phyloP scores from a whole-genome alignment of 2,113 vertebrate genomes.

The Chauna torquata region DNA sequence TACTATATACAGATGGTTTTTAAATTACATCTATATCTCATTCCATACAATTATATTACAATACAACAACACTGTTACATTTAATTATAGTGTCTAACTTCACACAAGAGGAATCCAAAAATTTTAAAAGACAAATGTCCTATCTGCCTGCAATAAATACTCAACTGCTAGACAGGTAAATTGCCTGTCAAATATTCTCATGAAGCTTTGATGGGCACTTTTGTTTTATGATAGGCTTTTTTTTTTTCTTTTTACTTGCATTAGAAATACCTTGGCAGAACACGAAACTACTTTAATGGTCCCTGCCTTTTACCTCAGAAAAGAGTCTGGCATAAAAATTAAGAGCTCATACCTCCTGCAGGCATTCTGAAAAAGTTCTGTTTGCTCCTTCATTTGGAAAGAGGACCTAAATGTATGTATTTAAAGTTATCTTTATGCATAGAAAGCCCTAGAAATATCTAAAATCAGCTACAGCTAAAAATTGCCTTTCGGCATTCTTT shows the following conservation, averaged over 20 bases:
- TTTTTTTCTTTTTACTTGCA: constrained; percentile 2
- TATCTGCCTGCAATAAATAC: constrained; percentile 60
- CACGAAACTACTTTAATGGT: constrained; percentile 40
- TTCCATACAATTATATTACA: background rate
- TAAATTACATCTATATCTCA: background rate
- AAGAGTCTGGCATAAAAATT: background rate
- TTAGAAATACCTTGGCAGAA: constrained; percentile 40
- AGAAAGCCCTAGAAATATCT: background rate
- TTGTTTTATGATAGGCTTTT: constrained; percentile 29
- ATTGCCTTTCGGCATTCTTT: background rate
- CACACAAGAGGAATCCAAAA: background rate
- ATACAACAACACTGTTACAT: background rate
- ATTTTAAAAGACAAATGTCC: constrained; percentile 46
- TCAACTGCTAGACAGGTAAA: constrained; percentile 64
- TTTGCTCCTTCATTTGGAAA: background rate
- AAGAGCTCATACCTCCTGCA: background rate
- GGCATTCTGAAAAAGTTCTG: background rate
- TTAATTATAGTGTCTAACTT: constrained; percentile 7
- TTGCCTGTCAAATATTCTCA: constrained; percentile 47
- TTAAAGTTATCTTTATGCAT: background rate
- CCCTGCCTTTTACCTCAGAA: constrained; percentile 6
- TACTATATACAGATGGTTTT: background rate
- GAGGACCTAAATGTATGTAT: background rate
- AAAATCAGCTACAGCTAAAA: background rate
- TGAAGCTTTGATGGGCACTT: constrained; percentile 56